Percentiles rank a stretch among this genome's conserved stretches.
phyloP scores from a whole-genome alignment of 2,113 vertebrate genomes.

The Brienomyrus brachyistius region DNA sequence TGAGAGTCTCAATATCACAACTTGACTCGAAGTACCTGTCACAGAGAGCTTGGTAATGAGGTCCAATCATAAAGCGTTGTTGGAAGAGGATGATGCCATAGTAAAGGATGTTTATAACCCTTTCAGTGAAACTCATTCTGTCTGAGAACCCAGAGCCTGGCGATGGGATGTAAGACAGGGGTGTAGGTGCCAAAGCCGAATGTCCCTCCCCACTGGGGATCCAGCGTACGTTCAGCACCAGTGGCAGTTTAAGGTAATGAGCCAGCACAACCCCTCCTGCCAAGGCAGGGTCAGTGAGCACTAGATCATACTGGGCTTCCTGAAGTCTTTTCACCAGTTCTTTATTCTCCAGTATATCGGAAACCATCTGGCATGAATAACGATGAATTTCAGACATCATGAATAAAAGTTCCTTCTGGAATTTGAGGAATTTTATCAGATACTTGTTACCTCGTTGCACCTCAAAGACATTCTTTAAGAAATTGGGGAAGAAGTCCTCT shows the following conservation, averaged over 20 bases:
- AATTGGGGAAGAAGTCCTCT: conserved; percentile 31
- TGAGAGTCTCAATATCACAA: too few species aligned
- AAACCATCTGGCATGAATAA: conserved; percentile 12
- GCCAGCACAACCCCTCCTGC: conserved; percentile 26
- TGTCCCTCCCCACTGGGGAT: conserved; percentile 27
- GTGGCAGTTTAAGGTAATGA: conserved; percentile 30
- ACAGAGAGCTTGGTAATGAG: too few species aligned
- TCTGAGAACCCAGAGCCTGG: too few species aligned
- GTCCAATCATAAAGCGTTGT: too few species aligned
- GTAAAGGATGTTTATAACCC: too few species aligned
- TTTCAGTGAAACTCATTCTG: too few species aligned
- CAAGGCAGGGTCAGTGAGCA: conserved; percentile 28
- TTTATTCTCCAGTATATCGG: neutral
- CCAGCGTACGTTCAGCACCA: conserved; percentile 33
- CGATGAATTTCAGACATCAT: neutral
- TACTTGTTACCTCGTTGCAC: neutral
- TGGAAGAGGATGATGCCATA: too few species aligned
- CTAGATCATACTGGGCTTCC: conserved; percentile 23
- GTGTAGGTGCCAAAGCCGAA: too few species aligned
- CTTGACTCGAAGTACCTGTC: too few species aligned
- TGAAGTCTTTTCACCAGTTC: neutral
- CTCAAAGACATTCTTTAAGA: conserved; percentile 21
- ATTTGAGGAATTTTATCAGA: conserved; percentile 25
- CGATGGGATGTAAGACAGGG: too few species aligned
- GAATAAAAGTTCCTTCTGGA: accelerated